Conservation (phyloP, 2,888 invertebrate genomes). For the Stramonita haemastoma region DNA sequence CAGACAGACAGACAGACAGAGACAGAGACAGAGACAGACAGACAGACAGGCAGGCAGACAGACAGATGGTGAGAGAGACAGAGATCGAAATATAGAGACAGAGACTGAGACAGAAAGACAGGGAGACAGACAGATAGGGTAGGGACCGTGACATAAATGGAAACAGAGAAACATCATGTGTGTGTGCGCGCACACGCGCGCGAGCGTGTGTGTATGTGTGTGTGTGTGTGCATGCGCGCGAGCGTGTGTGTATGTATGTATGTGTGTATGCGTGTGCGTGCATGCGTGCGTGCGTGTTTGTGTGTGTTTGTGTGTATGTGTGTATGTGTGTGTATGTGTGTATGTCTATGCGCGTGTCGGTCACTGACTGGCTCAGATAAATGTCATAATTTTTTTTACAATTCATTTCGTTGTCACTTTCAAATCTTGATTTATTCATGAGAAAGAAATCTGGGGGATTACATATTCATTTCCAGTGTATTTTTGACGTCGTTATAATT, state of each 20-base stretch:
- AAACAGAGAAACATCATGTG: no score
- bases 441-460: no score
- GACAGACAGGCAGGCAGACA: not conserved
- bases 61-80: no score
- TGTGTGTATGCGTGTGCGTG: conserved; percentile 3
- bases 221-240: not conserved
- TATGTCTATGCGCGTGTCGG: not conserved
- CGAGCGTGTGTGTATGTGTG: not conserved
- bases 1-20: not conserved
- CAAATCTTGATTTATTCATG: no score
- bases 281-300: not conserved
- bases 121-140: no score
- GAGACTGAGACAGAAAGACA: no score
- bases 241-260: not conserved
- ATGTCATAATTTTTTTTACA: not conserved
- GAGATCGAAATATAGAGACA: no score
- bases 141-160: no score
- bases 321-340: not conserved
- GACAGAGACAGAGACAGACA: not conserved
- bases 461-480: no score
- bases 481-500: no score
- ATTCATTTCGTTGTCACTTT: not conserved
- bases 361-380: not conserved
- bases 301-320: not conserved
- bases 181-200: no score